Base-by-base conservation (phyloP, 2,888 invertebrate species). In the Drosophila longiperda region DNA sequence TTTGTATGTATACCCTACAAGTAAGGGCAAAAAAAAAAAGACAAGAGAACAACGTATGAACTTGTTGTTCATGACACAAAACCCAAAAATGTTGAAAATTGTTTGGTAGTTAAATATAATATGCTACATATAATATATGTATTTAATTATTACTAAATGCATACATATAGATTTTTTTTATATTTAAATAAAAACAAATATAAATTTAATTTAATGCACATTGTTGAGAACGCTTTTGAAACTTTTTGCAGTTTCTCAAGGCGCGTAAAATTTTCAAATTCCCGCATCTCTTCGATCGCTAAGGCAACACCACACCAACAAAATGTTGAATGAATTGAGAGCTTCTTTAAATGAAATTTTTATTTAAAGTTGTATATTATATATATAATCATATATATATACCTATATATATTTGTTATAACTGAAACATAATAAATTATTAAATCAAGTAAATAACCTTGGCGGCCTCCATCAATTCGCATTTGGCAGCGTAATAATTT, bases 201-300 rank as follows among this genome's bases (percentile, higher is more conserved):
- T 38, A 62, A 55, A 66, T 61, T 65, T 55, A 65, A 68, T 57
- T 68, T 65, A 63, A 70, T 67, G 52, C 34, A 42, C 23, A 57
- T 26, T 54, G 23, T 64, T n/a, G 34, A 11, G 6, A 9, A n/a
- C 12, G 17, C 42, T 49, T 62, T 50, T 59, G 58, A 0, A 3
- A n/a, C 53, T 63, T 78, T 58, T 82, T 82, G 4, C 81, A 85
- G 85, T 83, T 87, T 61, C 70, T 85, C 65, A 87, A 85, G 62
- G 50, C 73, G 57, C 87, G 85, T 20, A 87, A 81, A 49, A 36
- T 80, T 7, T 54, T 84, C 2, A 83, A 79, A 52, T 65, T 85
- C 8, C 73, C 81, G 7, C 81, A 85, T 54, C 58, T 85, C 20
- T 85, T 86, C 57, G 73, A 78, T 58, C 88, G 83, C 40, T 85